Base-by-base conservation (phyloP, 2,888 invertebrate genomes). In the Alloscopus bannaensis region DNA sequence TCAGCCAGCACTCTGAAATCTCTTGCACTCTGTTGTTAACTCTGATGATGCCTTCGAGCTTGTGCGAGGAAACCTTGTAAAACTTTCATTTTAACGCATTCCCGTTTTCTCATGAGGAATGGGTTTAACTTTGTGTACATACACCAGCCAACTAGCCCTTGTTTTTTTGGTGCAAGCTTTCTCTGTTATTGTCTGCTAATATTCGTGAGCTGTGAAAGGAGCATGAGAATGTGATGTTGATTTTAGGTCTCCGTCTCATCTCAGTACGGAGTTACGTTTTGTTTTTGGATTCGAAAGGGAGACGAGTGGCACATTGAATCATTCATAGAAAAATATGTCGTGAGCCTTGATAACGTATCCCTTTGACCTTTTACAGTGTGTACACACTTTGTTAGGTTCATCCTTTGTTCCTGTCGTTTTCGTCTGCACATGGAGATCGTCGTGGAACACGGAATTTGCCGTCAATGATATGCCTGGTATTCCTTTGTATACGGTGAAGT, bases 41-140 rank as follows among this genome's bases (percentile, higher is more conserved):
- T n/a, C 31, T 20, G 18, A 59, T 29, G 18, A 36, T 22, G 42
- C 42, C 40, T 62, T 62, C 1, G 20, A 18, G 36, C 16, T 20
- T 24, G 42, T 1, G 11, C n/a, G 60, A 26, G n/a, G 11, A 55
- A 40, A 24, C 57, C n/a, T 59, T 42, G 69, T 68, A 52, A 68
- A 68, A 68, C 36, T 55, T 65, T 65, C 65, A 65, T 65, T 31
- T 29, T 31, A 66, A 66, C 50, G 50, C 50, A 52, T 29, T 16
- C 66, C 13, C 8, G 36, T 13, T 13, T 8, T 36, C 36, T 36
- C 36, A 6, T 36, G 6, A 36, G 13, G 36, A 6, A 13, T 8
- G 36, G 36, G 36, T 13, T 36, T 4, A 45, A 4, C 45, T 45
- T 4, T 45, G 45, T n/a, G 13, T 8, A 36, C 6, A 36, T 36